Conservation (phyloP, 92 coral and sea anemone genomes). For the Porites lobata region DNA sequence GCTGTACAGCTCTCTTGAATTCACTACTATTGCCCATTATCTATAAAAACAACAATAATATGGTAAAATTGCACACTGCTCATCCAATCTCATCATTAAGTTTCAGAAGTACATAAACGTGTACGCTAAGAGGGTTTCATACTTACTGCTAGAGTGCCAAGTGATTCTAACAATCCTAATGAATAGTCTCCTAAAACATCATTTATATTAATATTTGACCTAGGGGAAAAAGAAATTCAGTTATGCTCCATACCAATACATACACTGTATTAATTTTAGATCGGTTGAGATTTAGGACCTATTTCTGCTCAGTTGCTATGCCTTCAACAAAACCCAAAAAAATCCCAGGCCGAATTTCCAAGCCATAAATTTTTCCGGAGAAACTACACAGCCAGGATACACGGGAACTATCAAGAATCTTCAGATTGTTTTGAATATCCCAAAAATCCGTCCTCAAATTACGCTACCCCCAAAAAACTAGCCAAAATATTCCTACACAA, state of each 20-base stretch:
- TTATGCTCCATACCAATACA: not conserved
- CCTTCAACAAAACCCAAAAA: too few species aligned
- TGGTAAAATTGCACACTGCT: not conserved
- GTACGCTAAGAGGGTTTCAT: too few species aligned
- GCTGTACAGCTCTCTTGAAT: conserved; percentile 92
- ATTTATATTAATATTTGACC: conserved; percentile 96
- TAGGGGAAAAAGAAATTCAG: conserved; percentile 16
- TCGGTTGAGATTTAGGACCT: too few species aligned
- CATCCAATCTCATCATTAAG: not conserved
- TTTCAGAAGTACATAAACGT: not conserved
- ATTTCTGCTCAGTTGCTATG: too few species aligned
- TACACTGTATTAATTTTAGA: not conserved
- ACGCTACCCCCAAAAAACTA: too few species aligned
- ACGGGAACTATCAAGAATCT: too few species aligned
- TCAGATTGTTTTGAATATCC: too few species aligned
- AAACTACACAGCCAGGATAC: too few species aligned
- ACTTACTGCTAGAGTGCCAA: conserved; percentile 98
- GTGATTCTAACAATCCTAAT: conserved; percentile 87
- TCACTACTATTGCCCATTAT: conserved; percentile 98
- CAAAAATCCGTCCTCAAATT: too few species aligned
- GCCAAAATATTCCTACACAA: too few species aligned
- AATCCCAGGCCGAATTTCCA: too few species aligned
- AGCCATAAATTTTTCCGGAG: too few species aligned
- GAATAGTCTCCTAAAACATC: conserved; percentile 98
- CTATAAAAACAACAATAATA: conserved; percentile 50